Percentiles rank a stretch among this genome's conserved stretches.
phyloP scores from a whole-genome alignment of 2,797 vertebrate species.

The Dendrocincla fuliginosa region DNA sequence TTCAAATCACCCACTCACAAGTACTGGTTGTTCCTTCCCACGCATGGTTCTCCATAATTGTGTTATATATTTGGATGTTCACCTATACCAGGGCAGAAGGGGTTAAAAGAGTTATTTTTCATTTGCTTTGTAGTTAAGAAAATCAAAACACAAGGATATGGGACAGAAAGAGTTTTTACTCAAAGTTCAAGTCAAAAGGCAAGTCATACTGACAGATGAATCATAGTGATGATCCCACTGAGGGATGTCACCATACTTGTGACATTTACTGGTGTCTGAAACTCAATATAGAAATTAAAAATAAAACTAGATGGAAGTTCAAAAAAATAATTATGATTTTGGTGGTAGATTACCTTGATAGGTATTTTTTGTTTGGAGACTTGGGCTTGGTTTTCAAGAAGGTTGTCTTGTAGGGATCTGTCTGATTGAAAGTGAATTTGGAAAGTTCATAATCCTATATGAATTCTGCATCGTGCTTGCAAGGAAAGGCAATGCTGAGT shows the following conservation, averaged over 20 bases:
- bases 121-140: not conserved
- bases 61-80: accelerated
- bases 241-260: accelerated
- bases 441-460: not conserved
- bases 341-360: not conserved
- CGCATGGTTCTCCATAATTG: not conserved
- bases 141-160: not conserved
- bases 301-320: not conserved
- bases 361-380: not conserved
- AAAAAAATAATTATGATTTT: not conserved
- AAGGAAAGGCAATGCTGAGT: not conserved
- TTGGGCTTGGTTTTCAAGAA: not conserved
- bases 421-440: not conserved
- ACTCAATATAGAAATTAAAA: not conserved
- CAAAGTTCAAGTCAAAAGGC: not conserved
- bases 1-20: not conserved
- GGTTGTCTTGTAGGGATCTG: not conserved
- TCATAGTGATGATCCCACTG: not conserved
- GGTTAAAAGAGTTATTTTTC: not conserved
- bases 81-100: not conserved
- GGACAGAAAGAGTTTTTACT: not conserved
- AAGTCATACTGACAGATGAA: not conserved
- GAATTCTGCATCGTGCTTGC: not conserved
- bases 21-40: not conserved
- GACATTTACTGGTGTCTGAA: not conserved